Conservation (phyloP, 2,888 invertebrate genomes). For the Melangyna quadrimaculata region DNA sequence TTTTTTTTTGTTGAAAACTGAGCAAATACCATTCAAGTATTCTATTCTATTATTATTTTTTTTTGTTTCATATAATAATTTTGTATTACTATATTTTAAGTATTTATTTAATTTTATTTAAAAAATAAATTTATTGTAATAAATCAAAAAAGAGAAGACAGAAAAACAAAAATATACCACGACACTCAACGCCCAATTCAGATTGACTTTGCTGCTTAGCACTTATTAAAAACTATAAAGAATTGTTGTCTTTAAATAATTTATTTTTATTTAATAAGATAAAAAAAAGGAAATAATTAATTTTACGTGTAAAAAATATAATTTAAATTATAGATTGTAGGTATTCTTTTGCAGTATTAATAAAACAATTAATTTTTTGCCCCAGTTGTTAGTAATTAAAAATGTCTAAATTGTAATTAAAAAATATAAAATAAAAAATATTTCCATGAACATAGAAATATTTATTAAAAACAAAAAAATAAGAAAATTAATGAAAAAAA, state of each 20-base stretch:
- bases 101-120: constrained; percentile 70
- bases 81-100: constrained; percentile 65
- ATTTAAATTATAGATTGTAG: background rate
- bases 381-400: constrained; percentile 69
- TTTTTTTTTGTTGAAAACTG: background rate
- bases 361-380: constrained; percentile 49
- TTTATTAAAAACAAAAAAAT: constrained; percentile 39
- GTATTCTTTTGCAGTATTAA: constrained; percentile 67
- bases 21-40: constrained; percentile 63
- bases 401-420: constrained; percentile 49
- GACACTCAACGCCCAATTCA: constrained; percentile 42
- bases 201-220: constrained; percentile 36
- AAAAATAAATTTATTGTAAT: constrained; percentile 25
- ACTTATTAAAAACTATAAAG: background rate
- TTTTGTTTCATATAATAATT: constrained; percentile 29
- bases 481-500: constrained; percentile 10
- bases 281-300: background rate
- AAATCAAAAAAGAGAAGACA: background rate
- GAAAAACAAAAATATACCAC: constrained; percentile 13
- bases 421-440: constrained; percentile 1
- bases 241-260: constrained; percentile 5
- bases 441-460: constrained; percentile 23
- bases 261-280: constrained; percentile 2
- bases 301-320: constrained; percentile 15
- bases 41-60: constrained; percentile 14